Base-by-base conservation (phyloP, 2,888 invertebrate species). In the Volucella zonaria region DNA sequence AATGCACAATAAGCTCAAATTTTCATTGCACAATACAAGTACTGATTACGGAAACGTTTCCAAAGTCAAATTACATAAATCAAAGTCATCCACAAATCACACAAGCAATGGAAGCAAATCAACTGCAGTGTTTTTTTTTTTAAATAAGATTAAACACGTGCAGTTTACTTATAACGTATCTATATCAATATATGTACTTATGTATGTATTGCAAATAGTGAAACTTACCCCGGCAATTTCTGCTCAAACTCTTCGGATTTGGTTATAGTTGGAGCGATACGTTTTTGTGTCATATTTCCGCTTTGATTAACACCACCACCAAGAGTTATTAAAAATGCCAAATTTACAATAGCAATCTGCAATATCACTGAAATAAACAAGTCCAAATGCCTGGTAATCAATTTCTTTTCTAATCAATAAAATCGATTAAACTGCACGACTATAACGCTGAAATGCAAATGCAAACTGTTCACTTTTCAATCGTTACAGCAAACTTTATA, bases 161-260 rank as follows among this genome's bases (percentile, higher is more conserved):
- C 31, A 31, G 6, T 31, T 6, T 31, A 31, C 6, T 6, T 6
- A 31, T 31, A 31, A 31, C 6, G 31, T 31, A 31, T 31, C 31
- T 31, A 0, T 0, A 31, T 31, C 3, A 6, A 31, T 31, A 6
- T 6, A 6, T 6, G 0, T 31, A 31, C 2, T 0, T 6, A 31
- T 31, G 31, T 6, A 31, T 6, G 4, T 23, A 43, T 15, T 15
- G 15, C 1, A 12, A 18, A 18, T 11, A 31, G 18, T 42, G 52
- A 18, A 67, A 89, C 90, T 90, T 88, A 92, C 92, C 90, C 90
- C 12, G 90, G 88, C 51, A 92, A 81, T 59, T 89, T 88, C 45
- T 87, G 85, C 67, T 90, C 89, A 51, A 92, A 90, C 38, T 91
- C 91, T 86, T 89, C 90, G 49, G 88, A 86, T 4, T 87, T 88